These are phyloP conservation scores for Macrotis lagotis DNA, from an alignment of 2,113 vertebrate species.

Conservation along the genomic window DNA sequence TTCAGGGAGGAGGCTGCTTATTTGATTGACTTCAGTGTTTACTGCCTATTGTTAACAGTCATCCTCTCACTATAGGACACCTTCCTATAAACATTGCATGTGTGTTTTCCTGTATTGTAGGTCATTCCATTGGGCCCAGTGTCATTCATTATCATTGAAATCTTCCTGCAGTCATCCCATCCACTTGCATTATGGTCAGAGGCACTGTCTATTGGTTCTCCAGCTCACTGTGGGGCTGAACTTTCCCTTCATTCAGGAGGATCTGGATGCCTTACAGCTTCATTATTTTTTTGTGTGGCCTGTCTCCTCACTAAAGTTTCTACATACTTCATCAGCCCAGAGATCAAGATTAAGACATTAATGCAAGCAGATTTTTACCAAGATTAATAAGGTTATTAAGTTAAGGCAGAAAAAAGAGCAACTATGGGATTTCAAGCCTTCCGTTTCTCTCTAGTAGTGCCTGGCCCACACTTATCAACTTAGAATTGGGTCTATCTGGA, in stretches of 20 bases:
- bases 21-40: slow-evolving; percentile 92
- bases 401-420: slow-evolving; percentile 67
- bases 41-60: slow-evolving; percentile 85
- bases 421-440: background rate
- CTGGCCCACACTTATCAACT: background rate
- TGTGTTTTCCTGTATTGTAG: slow-evolving; percentile 90
- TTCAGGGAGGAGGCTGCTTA: slow-evolving; percentile 87
- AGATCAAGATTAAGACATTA: slow-evolving; percentile 95
- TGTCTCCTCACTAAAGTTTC: slow-evolving; percentile 89
- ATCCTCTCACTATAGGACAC: slow-evolving; percentile 86
- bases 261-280: slow-evolving; percentile 92
- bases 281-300: slow-evolving; percentile 90
- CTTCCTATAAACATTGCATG: slow-evolving; percentile 90
- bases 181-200: slow-evolving; percentile 93
- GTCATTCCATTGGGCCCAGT: slow-evolving; percentile 93
- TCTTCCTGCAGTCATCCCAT: slow-evolving; percentile 94
- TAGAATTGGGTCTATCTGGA: background rate
- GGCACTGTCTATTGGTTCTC: slow-evolving; percentile 95
- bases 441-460: rapidly evolving
- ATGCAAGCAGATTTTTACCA: slow-evolving; percentile 89
- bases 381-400: slow-evolving; percentile 86
- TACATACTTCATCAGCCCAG: slow-evolving; percentile 90
- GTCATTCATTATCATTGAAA: slow-evolving; percentile 93
- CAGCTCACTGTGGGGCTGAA: slow-evolving; percentile 92
- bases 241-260: slow-evolving; percentile 93